phyloP scores from a whole-genome alignment of 2,888 invertebrate species.

The Seira ritae region DNA sequence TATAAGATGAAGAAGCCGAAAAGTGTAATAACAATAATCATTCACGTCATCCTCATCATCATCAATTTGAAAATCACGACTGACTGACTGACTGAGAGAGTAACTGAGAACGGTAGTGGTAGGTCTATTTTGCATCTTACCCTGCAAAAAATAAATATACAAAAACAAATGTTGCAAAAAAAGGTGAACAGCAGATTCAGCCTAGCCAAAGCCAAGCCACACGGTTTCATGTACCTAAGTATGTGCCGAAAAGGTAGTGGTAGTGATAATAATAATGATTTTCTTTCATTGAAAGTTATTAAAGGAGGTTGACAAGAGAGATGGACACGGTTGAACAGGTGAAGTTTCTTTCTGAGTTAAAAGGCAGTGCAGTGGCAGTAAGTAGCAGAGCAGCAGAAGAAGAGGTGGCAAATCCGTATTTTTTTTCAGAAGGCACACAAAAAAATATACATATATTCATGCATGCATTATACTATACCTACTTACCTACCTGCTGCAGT shows the following conservation, averaged over 20 bases:
- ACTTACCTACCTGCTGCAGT: no score
- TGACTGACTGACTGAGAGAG: no score
- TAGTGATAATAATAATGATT: no score
- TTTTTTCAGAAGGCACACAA: conserved; percentile 8
- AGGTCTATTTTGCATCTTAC: background rate
- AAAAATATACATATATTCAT: no score
- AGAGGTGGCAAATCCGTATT: conserved; percentile 33
- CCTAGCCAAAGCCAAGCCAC: no score
- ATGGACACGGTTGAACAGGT: conserved; percentile 59
- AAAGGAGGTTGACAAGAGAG: background rate
- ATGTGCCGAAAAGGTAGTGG: no score
- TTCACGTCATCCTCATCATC: conserved; percentile 59
- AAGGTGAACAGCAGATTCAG: no score
- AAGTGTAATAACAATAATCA: conserved; percentile 45
- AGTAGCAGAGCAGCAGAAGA: background rate
- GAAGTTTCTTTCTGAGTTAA: no score
- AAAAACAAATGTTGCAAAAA: no score
- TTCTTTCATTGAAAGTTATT: background rate
- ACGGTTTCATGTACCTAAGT: no score
- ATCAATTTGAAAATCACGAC: conserved; percentile 56
- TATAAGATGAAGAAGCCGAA: conserved; percentile 46
- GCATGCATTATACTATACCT: no score
- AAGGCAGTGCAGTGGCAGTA: conserved; percentile 28
- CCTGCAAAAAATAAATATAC: background rate
- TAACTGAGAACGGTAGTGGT: no score